Base-by-base conservation (phyloP, 2,888 invertebrate species). In the Pediacus dermestoides region DNA sequence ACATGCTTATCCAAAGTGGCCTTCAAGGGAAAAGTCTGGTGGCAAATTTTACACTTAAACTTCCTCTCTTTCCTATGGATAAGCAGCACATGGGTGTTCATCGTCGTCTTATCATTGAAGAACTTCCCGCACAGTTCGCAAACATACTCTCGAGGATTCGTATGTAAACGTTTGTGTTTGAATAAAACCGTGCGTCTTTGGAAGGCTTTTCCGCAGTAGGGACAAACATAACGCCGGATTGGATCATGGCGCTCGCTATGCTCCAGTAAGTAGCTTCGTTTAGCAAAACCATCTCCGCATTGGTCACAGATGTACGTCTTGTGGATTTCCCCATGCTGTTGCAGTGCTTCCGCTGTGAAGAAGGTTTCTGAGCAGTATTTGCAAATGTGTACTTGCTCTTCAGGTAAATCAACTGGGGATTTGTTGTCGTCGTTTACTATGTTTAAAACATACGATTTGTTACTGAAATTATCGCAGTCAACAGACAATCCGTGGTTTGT, bases 1-100 rank as follows among this genome's bases (percentile, higher is more conserved):
- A 59, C 37, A 39, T 62, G 62, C 38, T 61, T 62, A 3, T 55
- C 55, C 14, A 62, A 50, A 26, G 59, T 59, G 2, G 53, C 48
- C 32, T 60, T 60, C 10, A 60, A 40, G 21, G 61, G 55, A 38
- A 62, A 62, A 1, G 48, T 50, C 30, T 53, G 44, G 10, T 51
- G 46, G 40, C 62, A 62, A 30, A 58, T 53, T 11, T 52, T 39
- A 38, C 62, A 62, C 26, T 44, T 42, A 33, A 52, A 60, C 9
- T 61, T 58, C 2, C 58, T 45, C 10, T 53, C 53, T 32, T 53
- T 49, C 16, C 50, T 43, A 37, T 62, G 62, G 10, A 58, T 43
- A 13, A 62, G 39, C 14, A 52, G 46, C 7, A 49, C 50, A 30
- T 62, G 62, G 2, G 57, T 60, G 36, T 55, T 58, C 18, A 62